Evolutionary conservation across 1,140 invertebrate genomes (phyloP).

Genomic region (Probaryconus sp.): DNA sequence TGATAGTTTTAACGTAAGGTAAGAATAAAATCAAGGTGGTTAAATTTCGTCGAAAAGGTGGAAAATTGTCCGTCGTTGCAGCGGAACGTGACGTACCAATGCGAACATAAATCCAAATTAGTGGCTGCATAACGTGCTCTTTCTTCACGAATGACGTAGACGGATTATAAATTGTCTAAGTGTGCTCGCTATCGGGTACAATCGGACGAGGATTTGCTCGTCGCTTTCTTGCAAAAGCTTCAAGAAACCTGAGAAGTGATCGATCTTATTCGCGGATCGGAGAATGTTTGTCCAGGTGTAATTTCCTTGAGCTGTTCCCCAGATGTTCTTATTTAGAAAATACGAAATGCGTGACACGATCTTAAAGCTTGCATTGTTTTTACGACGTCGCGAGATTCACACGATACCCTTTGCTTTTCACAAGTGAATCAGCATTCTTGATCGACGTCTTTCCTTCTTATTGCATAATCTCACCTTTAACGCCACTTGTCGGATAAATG

Average conservation of each 20-base stretch:
- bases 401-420: constrained; percentile 14
- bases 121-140: constrained; percentile 36
- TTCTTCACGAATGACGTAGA: constrained; percentile 24
- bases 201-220: constrained; percentile 26
- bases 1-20: constrained; percentile 6
- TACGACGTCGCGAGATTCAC: constrained; percentile 1
- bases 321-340: constrained; percentile 18
- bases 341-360: constrained; percentile 12
- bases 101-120: constrained; percentile 56
- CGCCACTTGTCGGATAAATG: not conserved
- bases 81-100: constrained; percentile 39
- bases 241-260: constrained; percentile 8
- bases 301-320: constrained; percentile 13
- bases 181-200: constrained; percentile 23
- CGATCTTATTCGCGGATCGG: constrained; percentile 33
- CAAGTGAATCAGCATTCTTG: constrained; percentile 3
- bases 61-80: constrained; percentile 18
- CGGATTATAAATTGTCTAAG: constrained; percentile 48
- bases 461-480: constrained; percentile 5
- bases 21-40: not conserved
- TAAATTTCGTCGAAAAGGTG: constrained; percentile 19
- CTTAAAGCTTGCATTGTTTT: constrained; percentile 7
- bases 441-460: constrained; percentile 12
- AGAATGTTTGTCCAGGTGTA: constrained; percentile 17
- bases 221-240: constrained; percentile 26